Evolutionary conservation across 2,888 invertebrate species (phyloP).

Genomic region (Phortica magna): DNA sequence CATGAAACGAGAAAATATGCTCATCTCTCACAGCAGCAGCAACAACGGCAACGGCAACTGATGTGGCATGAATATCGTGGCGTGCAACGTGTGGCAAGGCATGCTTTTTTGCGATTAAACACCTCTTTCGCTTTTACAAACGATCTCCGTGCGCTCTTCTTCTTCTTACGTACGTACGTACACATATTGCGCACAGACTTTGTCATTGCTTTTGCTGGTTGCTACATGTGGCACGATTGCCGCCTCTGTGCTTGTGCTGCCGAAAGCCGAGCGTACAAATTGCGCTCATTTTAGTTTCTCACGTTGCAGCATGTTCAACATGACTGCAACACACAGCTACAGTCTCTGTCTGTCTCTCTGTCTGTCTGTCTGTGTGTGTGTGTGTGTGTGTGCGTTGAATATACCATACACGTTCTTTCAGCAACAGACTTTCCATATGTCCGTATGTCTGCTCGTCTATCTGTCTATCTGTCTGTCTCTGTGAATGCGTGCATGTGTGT

Average conservation of each 20-base stretch:
- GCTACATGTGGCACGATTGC: too few species aligned
- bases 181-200: too few species aligned
- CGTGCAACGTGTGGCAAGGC: neutral
- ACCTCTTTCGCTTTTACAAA: too few species aligned
- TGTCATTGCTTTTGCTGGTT: too few species aligned
- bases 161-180: too few species aligned
- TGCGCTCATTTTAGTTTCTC: slow-evolving; percentile 74
- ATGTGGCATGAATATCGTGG: slow-evolving; percentile 37
- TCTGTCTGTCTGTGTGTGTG: neutral
- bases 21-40: neutral
- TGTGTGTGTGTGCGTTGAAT: neutral
- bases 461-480: slow-evolving; percentile 62
- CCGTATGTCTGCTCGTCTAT: slow-evolving; percentile 27
- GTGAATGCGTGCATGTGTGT: too few species aligned
- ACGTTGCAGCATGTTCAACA: slow-evolving; percentile 70
- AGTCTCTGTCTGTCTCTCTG: too few species aligned
- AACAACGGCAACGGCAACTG: slow-evolving; percentile 18
- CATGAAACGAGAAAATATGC: slow-evolving; percentile 26
- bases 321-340: slow-evolving; percentile 62
- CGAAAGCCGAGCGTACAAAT: slow-evolving; percentile 69
- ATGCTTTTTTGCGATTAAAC: too few species aligned
- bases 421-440: neutral
- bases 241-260: slow-evolving; percentile 13
- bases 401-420: neutral
- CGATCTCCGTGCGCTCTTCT: too few species aligned